Evolutionary conservation across 2,113 vertebrate genomes (phyloP).

Genomic region (Plectropomus leopardus): DNA sequence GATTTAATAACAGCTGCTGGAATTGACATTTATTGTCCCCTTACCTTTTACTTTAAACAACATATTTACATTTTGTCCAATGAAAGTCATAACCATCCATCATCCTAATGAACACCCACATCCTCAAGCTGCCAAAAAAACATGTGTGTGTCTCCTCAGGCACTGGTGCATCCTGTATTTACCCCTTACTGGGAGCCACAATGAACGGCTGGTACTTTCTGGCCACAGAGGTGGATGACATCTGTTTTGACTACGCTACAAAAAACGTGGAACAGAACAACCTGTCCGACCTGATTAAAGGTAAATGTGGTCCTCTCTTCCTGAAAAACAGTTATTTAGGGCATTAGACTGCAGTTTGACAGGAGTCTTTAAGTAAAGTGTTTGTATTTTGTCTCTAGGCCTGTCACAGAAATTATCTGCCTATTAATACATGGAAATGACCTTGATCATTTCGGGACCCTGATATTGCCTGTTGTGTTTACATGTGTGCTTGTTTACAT

Average conservation of each 20-base stretch:
- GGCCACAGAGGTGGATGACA: slow-evolving; percentile 98
- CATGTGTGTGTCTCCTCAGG: slow-evolving; percentile 81
- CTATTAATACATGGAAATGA: no score
- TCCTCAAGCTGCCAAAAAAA: slow-evolving; percentile 4
- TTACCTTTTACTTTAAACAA: slow-evolving; percentile 17
- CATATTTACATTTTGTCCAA: slow-evolving; percentile 32
- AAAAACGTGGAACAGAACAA: slow-evolving; percentile 98
- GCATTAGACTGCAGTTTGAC: neutral
- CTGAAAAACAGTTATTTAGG: neutral
- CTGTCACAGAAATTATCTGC: no score
- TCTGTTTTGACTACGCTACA: slow-evolving; percentile 98
- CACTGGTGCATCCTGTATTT: slow-evolving; percentile 98
- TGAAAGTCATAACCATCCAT: slow-evolving; percentile 34
- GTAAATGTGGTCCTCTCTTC: slow-evolving; percentile 72
- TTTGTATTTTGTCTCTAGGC: no score
- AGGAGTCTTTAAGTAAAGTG: neutral
- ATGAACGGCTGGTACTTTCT: slow-evolving; percentile 99
- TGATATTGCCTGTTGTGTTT: no score
- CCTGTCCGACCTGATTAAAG: slow-evolving; percentile 96
- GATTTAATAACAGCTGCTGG: slow-evolving; percentile 52
- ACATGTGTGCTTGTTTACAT: no score
- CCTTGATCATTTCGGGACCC: no score
- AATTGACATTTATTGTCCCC: slow-evolving; percentile 36
- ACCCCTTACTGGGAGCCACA: slow-evolving; percentile 95
- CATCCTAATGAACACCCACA: slow-evolving; percentile 10